Evolutionary conservation across 2,888 invertebrate genomes (phyloP).

Genomic region (Hirtodrosophila cameraria): DNA sequence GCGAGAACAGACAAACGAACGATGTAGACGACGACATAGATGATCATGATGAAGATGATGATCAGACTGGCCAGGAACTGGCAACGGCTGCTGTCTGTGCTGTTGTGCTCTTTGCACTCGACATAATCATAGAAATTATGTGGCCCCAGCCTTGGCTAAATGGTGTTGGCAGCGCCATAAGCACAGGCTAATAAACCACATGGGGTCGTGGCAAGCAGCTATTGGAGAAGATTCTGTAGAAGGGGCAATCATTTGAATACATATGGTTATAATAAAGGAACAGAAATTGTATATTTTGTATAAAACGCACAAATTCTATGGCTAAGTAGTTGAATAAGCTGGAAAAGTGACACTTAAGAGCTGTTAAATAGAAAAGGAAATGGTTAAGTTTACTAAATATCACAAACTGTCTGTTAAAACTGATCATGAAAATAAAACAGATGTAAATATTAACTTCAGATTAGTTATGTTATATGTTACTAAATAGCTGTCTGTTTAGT

Average conservation of each 20-base stretch:
- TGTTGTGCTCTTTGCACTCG: slow-evolving; percentile 60
- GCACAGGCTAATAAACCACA: slow-evolving; percentile 64
- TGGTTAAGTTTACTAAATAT: too few relatives aligned
- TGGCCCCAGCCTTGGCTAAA: slow-evolving; percentile 52
- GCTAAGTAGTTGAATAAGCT: neutral
- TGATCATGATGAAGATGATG: neutral
- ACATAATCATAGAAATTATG: slow-evolving; percentile 74
- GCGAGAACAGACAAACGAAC: slow-evolving; percentile 67
- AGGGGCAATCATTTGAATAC: slow-evolving; percentile 11
- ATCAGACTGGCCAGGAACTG: slow-evolving; percentile 8
- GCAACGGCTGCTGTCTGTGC: slow-evolving; percentile 2
- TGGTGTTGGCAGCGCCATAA: slow-evolving; percentile 64
- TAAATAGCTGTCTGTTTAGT: too few relatives aligned
- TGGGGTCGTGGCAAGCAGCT: slow-evolving; percentile 52
- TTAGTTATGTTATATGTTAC: too few relatives aligned
- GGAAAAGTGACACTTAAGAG: neutral
- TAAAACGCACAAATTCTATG: too few relatives aligned
- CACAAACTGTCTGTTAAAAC: slow-evolving; percentile 1
- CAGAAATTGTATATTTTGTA: slow-evolving; percentile 12
- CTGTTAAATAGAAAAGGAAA: too few relatives aligned
- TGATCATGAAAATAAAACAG: too few relatives aligned
- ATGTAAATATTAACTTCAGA: too few relatives aligned
- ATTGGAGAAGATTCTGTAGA: neutral
- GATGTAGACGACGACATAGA: slow-evolving; percentile 6
- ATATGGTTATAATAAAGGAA: slow-evolving; percentile 19